Evolutionary conservation across 2,113 vertebrate species (phyloP), one percentile per base, ranked within the genome.

Genomic region (Daboia siamensis): DNA sequence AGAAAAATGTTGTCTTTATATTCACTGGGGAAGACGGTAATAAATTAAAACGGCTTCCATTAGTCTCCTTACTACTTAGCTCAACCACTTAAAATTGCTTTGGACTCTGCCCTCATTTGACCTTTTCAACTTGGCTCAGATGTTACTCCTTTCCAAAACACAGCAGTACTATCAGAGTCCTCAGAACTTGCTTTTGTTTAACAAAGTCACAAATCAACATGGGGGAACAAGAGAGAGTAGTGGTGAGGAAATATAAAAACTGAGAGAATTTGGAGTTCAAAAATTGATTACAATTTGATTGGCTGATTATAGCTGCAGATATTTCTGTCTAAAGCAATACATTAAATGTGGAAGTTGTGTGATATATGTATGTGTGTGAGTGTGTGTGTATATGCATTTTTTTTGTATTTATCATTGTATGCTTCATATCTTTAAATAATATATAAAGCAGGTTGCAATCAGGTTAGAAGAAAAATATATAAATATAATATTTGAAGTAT

Each of bases 21-120:
- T 94, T 97, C 96, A 52, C 95, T 86, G 84, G 96, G 95, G 94
- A 96, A 95, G 94, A 95, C 95, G 96, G 92, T 95, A 96, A 95
- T 96, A 97, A 98, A 97, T 97, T 94, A 96, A 96, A 97, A 97
- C 94, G 88, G 88, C 93, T 97, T 97, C 95, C 95, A 94, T 97
- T 96, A 91, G 93, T 94, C 93, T 94, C 92, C 91, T 94, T 89
- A 88, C 94, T 96, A 91, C 96, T 97, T 96, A 95, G 95, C 87
- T 90, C 93, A 96, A 94, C 93, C 95, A 95, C 96, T 97, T 97
- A 96, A 94, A 97, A 96, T 96, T 94, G 69, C 95, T 96, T 93
- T 95, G 93, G 97, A 96, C 95, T 95, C 92, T 97, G 96, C 95
- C 97, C 96, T 97, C 91, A 55, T 86, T 91, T 90, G 96, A 97